A percentile compares a stretch with the other conserved stretches of the same genome.
Conservation (phyloP, 1,140 invertebrate genomes). For the Potamilus streckersoni region DNA sequence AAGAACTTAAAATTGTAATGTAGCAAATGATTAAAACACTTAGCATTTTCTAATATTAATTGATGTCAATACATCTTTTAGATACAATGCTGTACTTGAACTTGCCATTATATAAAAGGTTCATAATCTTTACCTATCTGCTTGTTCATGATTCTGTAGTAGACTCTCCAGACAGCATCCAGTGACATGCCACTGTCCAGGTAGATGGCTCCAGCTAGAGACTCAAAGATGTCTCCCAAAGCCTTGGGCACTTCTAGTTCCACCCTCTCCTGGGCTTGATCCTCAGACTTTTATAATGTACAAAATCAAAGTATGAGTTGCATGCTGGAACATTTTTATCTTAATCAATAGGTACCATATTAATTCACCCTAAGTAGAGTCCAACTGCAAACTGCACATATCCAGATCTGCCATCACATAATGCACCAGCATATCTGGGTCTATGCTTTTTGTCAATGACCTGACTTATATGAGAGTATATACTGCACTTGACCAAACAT, state of each 20-base stretch:
- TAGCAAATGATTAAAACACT: too few species aligned
- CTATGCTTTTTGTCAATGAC: background rate
- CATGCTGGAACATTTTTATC: background rate
- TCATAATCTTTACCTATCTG: conserved; percentile 79
- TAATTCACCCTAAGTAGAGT: background rate
- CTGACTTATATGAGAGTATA: background rate
- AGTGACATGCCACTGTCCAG: conserved; percentile 94
- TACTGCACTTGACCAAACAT: too few species aligned
- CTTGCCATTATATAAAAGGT: background rate
- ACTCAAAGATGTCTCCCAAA: conserved; percentile 99
- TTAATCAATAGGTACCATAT: background rate
- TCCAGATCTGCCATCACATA: conserved; percentile 11
- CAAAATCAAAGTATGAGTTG: background rate
- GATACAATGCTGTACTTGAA: too few species aligned
- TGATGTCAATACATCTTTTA: too few species aligned
- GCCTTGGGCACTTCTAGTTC: conserved; percentile 99
- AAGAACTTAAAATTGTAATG: too few species aligned
- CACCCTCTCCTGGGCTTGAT: conserved; percentile 75
- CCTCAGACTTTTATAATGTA: conserved; percentile 29
- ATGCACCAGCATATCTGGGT: background rate
- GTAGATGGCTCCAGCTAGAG: conserved; percentile 97
- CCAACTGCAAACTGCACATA: conserved; percentile 50
- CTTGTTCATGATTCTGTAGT: conserved; percentile 93
- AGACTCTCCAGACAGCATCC: conserved; percentile 96
- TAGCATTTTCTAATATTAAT: too few species aligned